Evolutionary conservation across 2,113 vertebrate genomes (phyloP).

Genomic region (Marmota monax): DNA sequence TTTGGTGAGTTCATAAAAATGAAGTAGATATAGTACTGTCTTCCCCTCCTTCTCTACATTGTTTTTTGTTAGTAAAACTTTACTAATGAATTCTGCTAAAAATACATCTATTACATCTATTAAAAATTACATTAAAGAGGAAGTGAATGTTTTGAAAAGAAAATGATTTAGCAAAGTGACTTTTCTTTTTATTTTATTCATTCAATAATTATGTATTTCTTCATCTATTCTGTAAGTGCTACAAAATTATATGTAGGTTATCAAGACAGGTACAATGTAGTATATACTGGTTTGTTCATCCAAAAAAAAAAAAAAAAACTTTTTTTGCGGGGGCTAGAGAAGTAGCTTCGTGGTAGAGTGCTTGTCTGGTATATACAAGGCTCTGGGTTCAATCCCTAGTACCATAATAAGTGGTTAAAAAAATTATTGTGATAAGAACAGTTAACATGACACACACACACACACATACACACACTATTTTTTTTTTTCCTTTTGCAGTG

Average conservation of each 20-base stretch:
- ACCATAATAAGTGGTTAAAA: too few relatives aligned
- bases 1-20: neutral
- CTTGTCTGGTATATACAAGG: too few relatives aligned
- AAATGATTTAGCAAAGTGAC: slow-evolving; percentile 9
- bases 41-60: neutral
- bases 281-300: neutral
- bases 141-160: slow-evolving; percentile 38
- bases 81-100: slow-evolving; percentile 33
- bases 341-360: too few relatives aligned
- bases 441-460: neutral
- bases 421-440: neutral
- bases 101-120: neutral
- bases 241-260: neutral
- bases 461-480: neutral
- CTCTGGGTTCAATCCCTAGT: too few relatives aligned
- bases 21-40: neutral
- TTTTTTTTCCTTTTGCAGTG: neutral
- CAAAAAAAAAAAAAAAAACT: neutral
- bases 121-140: neutral
- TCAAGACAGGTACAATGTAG: neutral
- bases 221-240: neutral
- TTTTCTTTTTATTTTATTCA: slow-evolving; percentile 39
- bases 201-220: neutral
- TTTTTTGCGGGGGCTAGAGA: too few relatives aligned
- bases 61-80: neutral